These are phyloP conservation scores for Aphodius granarius DNA, from an alignment of 2,888 invertebrate genomes.

Conservation along the genomic window DNA sequence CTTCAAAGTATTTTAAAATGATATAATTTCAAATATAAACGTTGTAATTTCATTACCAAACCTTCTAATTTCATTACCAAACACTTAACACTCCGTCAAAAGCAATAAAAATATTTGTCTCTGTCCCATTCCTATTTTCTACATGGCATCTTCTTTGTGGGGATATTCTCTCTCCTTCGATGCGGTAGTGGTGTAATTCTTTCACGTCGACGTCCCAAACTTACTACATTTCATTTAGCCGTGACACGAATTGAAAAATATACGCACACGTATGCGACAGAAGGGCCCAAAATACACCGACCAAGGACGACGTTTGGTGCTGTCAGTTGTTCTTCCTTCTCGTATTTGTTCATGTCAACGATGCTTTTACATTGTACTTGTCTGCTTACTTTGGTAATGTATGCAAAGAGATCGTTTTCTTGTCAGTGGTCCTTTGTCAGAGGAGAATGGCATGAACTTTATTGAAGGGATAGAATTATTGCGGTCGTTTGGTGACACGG, in stretches of 20 bases:
- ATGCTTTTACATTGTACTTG: background rate
- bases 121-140: background rate
- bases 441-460: background rate
- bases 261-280: conserved; percentile 2
- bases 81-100: no score
- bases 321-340: conserved; percentile 8
- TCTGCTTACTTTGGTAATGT: background rate
- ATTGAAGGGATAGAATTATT: background rate
- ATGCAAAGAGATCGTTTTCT: background rate
- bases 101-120: background rate
- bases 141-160: background rate
- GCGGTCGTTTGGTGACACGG: background rate
- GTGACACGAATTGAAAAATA: conserved; percentile 23
- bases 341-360: background rate
- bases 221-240: conserved; percentile 19
- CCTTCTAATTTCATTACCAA: no score
- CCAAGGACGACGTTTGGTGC: conserved; percentile 5
- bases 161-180: background rate
- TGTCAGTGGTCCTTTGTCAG: background rate
- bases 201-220: conserved; percentile 12
- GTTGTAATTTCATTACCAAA: no score
- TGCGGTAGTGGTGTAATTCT: background rate
- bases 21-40: no score
- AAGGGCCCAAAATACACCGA: background rate
- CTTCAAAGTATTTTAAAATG: no score